Base-by-base conservation (phyloP, 1,140 invertebrate species). In the Gonioctena quinquepunctata region DNA sequence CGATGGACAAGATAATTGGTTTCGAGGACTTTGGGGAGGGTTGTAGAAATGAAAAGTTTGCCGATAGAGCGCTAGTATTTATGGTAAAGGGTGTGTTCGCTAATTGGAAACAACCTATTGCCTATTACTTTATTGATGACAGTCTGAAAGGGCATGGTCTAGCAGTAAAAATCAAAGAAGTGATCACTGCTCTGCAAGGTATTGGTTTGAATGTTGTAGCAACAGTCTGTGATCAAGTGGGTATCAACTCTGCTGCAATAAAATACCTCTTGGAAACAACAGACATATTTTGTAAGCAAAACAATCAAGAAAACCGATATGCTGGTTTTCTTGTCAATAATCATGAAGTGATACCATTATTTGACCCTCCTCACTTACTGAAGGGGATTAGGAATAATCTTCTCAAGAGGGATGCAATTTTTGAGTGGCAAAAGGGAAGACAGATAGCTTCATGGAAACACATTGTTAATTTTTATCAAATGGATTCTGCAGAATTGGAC, bases 1-100 rank as follows among this genome's bases (percentile, higher is more conserved):
- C n/a, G n/a, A n/a, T n/a, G n/a, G n/a, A n/a, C n/a, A n/a, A n/a
- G n/a, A n/a, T n/a, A n/a, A n/a, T n/a, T n/a, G n/a, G n/a, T n/a
- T n/a, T n/a, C n/a, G n/a, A n/a, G n/a, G n/a, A n/a, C n/a, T n/a
- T n/a, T n/a, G n/a, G n/a, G n/a, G n/a, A n/a, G n/a, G n/a, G n/a
- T n/a, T n/a, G n/a, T n/a, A n/a, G n/a, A n/a, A n/a, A n/a, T n/a
- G n/a, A n/a, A n/a, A n/a, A n/a, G n/a, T n/a, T n/a, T n/a, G 63
- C 69, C 11, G 63, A 66, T 33, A 33, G 66, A n/a, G 69, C 48
- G 7, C 57, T 23, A 19, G 69, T 70, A 11, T 70, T 70, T 27
- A 70, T 70, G 52, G 21, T 23, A 16, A n/a, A 23, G 27, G 64
- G 64, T n/a, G 48, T 70, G 7, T 65, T 22, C 21, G 60, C 42